phyloP scores from a whole-genome alignment of 2,113 vertebrate species.

The Sylvia atricapilla region DNA sequence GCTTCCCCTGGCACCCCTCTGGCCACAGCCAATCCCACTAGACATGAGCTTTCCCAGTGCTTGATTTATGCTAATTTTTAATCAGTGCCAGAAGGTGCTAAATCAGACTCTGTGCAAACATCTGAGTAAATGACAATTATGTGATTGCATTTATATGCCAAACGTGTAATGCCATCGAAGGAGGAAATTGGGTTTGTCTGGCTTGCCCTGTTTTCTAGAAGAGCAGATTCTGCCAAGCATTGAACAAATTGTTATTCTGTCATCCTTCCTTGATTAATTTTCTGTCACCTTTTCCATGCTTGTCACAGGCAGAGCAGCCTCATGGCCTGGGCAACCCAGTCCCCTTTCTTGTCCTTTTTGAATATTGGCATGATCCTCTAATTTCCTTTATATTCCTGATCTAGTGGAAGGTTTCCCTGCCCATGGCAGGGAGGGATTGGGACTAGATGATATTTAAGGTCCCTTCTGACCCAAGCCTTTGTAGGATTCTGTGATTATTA shows the following conservation, averaged over 20 bases:
- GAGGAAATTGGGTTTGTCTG: not conserved
- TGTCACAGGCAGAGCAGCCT: not conserved
- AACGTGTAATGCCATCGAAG: not conserved
- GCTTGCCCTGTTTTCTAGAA: not conserved
- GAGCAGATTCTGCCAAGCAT: not conserved
- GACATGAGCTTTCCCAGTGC: not conserved
- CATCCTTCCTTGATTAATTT: not conserved
- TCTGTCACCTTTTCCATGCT: not conserved
- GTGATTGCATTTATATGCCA: not conserved
- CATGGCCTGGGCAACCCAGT: rapidly evolving
- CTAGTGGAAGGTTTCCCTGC: not conserved
- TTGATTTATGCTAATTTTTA: not conserved
- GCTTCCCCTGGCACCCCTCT: rapidly evolving
- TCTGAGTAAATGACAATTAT: not conserved
- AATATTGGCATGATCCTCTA: not conserved
- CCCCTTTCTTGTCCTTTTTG: not conserved
- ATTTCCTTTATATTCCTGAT: not conserved
- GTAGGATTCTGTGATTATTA: not conserved
- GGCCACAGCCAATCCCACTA: rapidly evolving
- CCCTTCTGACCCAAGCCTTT: not conserved
- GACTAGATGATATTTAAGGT: not conserved
- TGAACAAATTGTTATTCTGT: not conserved
- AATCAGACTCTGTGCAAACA: not conserved
- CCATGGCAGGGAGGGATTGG: not conserved
- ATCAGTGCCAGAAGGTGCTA: not conserved